Percentiles rank a stretch among this genome's conserved stretches.
Conservation (phyloP, 1,140 invertebrate species). For the Drosophila athabasca region DNA sequence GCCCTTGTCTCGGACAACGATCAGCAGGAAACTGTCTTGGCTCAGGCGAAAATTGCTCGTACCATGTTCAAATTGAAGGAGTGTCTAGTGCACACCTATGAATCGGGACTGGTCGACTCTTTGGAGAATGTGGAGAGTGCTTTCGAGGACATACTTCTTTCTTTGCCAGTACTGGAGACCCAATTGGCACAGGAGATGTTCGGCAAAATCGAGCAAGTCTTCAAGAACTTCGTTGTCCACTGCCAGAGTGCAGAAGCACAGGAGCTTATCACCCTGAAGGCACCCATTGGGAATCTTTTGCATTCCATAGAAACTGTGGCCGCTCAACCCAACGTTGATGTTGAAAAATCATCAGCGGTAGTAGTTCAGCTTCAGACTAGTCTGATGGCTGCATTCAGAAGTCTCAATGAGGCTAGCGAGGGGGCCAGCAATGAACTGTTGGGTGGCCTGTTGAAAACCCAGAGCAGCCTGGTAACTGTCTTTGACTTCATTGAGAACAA, state of each 20-base stretch:
- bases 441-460: slow-evolving; percentile 47
- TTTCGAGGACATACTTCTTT: slow-evolving; percentile 76
- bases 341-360: slow-evolving; percentile 66
- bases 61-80: slow-evolving; percentile 80
- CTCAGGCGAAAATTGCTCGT: slow-evolving; percentile 66
- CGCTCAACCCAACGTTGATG: slow-evolving; percentile 52
- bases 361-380: slow-evolving; percentile 69
- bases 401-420: slow-evolving; percentile 70
- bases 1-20: slow-evolving; percentile 42
- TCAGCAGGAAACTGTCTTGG: slow-evolving; percentile 61
- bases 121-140: slow-evolving; percentile 76
- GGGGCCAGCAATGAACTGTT: slow-evolving; percentile 33
- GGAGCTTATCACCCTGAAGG: slow-evolving; percentile 27
- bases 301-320: slow-evolving; percentile 49
- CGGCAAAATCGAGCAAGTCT: slow-evolving; percentile 56
- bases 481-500: slow-evolving; percentile 79
- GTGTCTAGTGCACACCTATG: slow-evolving; percentile 79
- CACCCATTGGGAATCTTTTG: slow-evolving; percentile 46
- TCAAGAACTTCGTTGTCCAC: slow-evolving; percentile 36
- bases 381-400: slow-evolving; percentile 70
- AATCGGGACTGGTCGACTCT: slow-evolving; percentile 70
- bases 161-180: slow-evolving; percentile 64
- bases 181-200: slow-evolving; percentile 77
- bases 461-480: slow-evolving; percentile 64
- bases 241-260: slow-evolving; percentile 15